Evolutionary conservation across 2,888 invertebrate genomes (phyloP), one percentile per base, ranked within the genome.

Genomic region (Agriopis leucophaearia): DNA sequence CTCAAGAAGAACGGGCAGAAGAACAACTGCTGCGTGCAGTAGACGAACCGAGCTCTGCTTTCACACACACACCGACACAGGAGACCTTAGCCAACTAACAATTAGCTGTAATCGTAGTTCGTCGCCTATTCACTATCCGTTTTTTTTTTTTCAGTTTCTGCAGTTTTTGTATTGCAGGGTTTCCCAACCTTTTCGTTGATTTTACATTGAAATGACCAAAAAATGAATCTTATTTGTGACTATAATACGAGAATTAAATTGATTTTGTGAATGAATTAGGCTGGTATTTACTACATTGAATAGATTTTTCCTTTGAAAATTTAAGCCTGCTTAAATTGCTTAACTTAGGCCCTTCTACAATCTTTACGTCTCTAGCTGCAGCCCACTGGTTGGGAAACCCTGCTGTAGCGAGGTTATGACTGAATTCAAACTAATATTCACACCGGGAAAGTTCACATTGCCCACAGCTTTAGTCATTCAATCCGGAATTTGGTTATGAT

Each of bases 1-100:
- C 97, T 99, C 90, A 98, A 98, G 96, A 97, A 97, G 95, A 98
- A 97, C 94, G 97, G 97, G 87, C 97, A 97, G 94, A 97, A 97
- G 95, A 97, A 97, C 95, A 97, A 97, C 86, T 98, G 97, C 95
- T 97, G 97, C 95, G 96, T 98, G 94, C 97, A 97, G 96, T 97
- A 96, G 94, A 88, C 92, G 90, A 91, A 92, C 91, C 85, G 87
- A 92, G 89, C 94, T 94, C 94, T 94, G 93, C 92, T 92, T 94
- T 92, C 94, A 94, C 94, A 94, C 94, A 94, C 94, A 94, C 94
- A 94, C 94, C 84, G 80, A 89, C 90, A 90, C 88, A 84, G 79
- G 85, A 85, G 87, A 90, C 87, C 88, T 86, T 89, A 90, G 87
- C 84, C 86, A 83, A 87, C 81, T 36, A 66, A 52, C 81, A 81